A percentile compares a stretch with the other conserved stretches of the same genome.
Evolutionary conservation across 2,113 vertebrate genomes (phyloP).

Genomic region (Turnix velox): DNA sequence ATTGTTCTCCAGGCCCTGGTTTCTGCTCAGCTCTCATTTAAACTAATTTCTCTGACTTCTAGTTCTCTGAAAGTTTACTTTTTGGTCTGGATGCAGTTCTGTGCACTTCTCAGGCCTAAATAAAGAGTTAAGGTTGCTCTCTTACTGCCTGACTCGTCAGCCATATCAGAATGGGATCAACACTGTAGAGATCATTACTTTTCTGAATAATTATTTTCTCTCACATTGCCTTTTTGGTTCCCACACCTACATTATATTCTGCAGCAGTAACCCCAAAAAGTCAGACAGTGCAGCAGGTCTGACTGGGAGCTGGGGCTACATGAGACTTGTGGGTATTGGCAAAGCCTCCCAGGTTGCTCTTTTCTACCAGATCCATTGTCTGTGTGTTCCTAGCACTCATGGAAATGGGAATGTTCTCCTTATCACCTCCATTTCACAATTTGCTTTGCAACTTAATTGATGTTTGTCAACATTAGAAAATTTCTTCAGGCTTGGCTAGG

Average conservation of each 20-base stretch:
- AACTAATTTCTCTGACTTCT: background rate
- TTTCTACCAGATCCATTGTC: background rate
- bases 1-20: background rate
- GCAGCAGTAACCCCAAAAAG: background rate
- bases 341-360: background rate
- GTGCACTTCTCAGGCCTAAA: background rate
- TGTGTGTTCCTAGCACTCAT: background rate
- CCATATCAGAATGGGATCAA: background rate
- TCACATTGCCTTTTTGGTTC: background rate
- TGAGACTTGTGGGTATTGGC: rapidly evolving
- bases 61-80: background rate
- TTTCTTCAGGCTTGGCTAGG: background rate
- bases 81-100: background rate
- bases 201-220: background rate
- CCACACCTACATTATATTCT: background rate
- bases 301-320: rapidly evolving
- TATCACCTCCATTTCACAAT: background rate
- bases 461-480: background rate
- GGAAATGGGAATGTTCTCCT: background rate
- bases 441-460: background rate
- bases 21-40: background rate
- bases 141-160: background rate
- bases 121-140: background rate
- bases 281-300: background rate
- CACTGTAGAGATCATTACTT: background rate